Evolutionary conservation across 2,888 invertebrate genomes (phyloP).

Genomic region (Tetheella fluctuosa): DNA sequence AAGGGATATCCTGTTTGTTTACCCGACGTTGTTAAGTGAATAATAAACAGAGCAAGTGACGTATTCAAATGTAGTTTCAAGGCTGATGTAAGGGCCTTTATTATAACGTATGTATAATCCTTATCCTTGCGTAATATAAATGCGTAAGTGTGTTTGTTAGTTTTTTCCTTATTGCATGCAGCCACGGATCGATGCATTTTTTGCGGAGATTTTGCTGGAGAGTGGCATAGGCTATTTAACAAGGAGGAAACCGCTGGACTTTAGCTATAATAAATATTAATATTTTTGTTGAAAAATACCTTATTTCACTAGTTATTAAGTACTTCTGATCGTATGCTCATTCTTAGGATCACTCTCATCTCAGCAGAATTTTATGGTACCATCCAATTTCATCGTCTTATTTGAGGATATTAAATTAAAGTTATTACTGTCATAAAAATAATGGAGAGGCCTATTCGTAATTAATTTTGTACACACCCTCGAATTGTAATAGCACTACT

Average conservation of each 20-base stretch:
- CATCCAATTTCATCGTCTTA: conserved; percentile 17
- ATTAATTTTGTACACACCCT: conserved; percentile 12
- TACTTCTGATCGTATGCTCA: no score
- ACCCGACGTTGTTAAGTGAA: conserved; percentile 35
- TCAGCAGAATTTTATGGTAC: neutral
- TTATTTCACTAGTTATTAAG: no score
- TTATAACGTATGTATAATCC: no score
- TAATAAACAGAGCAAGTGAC: conserved; percentile 29
- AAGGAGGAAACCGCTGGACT: no score
- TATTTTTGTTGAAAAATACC: no score
- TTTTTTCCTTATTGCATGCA: no score
- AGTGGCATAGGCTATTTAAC: no score
- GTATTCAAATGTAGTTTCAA: conserved; percentile 30
- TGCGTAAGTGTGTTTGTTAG: no score
- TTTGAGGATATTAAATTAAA: conserved; percentile 29
- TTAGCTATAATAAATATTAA: no score
- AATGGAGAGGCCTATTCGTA: conserved; percentile 20
- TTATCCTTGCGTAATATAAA: no score
- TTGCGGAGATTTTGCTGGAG: no score
- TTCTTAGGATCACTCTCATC: neutral
- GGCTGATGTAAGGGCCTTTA: conserved; percentile 18
- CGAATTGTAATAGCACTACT: neutral
- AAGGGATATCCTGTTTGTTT: conserved; percentile 33
- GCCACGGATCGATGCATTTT: no score
- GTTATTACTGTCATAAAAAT: conserved; percentile 31